phyloP scores from a whole-genome alignment of 2,888 invertebrate species.

The Noctua janthina region DNA sequence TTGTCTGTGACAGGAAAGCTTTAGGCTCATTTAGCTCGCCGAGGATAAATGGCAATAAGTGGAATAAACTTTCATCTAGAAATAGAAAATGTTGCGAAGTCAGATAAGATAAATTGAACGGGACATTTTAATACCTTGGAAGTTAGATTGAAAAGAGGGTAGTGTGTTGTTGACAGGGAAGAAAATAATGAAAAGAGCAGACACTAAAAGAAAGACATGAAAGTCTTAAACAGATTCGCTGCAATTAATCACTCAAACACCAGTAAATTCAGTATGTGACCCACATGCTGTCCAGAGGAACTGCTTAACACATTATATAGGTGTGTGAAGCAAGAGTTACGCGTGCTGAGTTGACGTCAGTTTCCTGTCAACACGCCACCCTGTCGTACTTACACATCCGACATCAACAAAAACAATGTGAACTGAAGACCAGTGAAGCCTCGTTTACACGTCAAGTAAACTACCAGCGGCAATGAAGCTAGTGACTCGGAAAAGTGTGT shows the following conservation, averaged over 20 bases:
- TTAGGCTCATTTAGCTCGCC: constrained; percentile 63
- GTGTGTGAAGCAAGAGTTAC: constrained; percentile 48
- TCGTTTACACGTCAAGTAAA: constrained; percentile 35
- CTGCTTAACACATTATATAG: constrained; percentile 54
- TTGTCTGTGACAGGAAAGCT: constrained; percentile 63
- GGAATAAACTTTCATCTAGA: constrained; percentile 63
- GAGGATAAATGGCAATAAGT: constrained; percentile 65
- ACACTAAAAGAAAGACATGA: background rate
- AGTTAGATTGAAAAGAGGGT: constrained; percentile 20
- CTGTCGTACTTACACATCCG: constrained; percentile 62
- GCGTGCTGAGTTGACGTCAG: constrained; percentile 50
- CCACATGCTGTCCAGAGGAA: constrained; percentile 48
- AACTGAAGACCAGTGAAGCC: constrained; percentile 45
- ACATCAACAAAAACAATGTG: constrained; percentile 59
- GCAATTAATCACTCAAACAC: constrained; percentile 31
- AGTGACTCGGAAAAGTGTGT: background rate
- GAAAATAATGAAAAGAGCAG: background rate
- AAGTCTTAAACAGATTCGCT: background rate
- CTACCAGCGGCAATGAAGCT: background rate
- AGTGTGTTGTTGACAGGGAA: background rate
- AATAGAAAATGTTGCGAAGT: constrained; percentile 52
- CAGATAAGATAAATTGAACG: constrained; percentile 54
- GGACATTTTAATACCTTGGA: constrained; percentile 44
- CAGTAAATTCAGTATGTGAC: constrained; percentile 46
- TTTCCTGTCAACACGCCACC: constrained; percentile 57